Evolutionary conservation across 2,888 invertebrate species (phyloP).

Genomic region (Altica lythri): DNA sequence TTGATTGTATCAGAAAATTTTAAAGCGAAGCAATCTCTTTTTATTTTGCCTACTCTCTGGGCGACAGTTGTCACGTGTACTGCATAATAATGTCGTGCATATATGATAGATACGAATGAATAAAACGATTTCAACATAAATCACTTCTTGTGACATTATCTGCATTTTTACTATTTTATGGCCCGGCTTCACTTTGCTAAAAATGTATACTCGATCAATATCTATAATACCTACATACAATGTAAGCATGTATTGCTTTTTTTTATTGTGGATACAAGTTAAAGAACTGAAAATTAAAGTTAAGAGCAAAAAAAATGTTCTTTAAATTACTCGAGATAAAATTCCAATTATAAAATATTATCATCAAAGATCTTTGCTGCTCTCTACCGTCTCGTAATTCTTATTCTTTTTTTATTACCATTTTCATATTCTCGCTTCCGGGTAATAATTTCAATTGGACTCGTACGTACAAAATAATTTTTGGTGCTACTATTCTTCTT

Average conservation of each 20-base stretch:
- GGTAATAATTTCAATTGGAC: background rate
- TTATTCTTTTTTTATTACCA: slow-evolving; percentile 22
- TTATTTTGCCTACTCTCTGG: slow-evolving; percentile 31
- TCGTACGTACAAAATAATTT: slow-evolving; percentile 6
- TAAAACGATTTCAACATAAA: slow-evolving; percentile 19
- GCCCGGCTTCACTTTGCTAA: background rate
- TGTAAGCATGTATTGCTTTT: no score
- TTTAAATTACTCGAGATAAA: slow-evolving; percentile 27
- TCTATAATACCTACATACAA: background rate
- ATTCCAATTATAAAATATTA: slow-evolving; percentile 34
- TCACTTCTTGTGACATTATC: slow-evolving; percentile 19
- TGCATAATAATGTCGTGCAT: slow-evolving; percentile 23
- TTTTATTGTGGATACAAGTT: no score
- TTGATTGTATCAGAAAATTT: slow-evolving; percentile 47
- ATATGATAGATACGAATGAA: slow-evolving; percentile 21
- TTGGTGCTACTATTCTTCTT: no score
- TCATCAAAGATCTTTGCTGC: slow-evolving; percentile 25
- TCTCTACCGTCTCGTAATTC: slow-evolving; percentile 5
- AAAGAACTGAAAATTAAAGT: no score
- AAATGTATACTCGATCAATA: slow-evolving; percentile 6
- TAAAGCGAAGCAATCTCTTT: slow-evolving; percentile 49
- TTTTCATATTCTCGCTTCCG: background rate
- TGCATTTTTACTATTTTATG: slow-evolving; percentile 19
- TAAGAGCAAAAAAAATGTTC: background rate
- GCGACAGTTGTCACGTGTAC: slow-evolving; percentile 33